Evolutionary conservation across 1,140 invertebrate species (phyloP), one percentile per base, ranked within the genome.

Genomic region (Hetaerina americana): DNA sequence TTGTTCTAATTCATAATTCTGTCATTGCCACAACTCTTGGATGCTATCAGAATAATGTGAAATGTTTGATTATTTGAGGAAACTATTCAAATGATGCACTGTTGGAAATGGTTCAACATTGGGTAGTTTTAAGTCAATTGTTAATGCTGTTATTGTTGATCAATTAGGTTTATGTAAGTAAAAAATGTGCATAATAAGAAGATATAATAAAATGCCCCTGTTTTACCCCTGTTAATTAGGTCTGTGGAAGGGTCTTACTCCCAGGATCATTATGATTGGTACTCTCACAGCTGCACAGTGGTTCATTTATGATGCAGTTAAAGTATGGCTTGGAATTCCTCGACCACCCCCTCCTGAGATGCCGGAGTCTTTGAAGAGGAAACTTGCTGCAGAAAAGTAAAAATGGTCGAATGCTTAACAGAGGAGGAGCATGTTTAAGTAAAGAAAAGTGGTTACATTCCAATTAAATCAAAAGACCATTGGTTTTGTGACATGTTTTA

Each of bases 191-290:
- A n/a, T n/a, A n/a, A n/a, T n/a, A n/a, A n/a, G n/a, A n/a, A n/a
- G n/a, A n/a, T n/a, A n/a, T n/a, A n/a, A n/a, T n/a, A n/a, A n/a
- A n/a, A n/a, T n/a, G n/a, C n/a, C n/a, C n/a, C n/a, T n/a, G n/a
- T n/a, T n/a, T n/a, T 75, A 71, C 73, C 78, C 80, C 80, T 24
- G 78, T n/a, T n/a, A n/a, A n/a, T n/a, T n/a, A 81, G 91, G 90
- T 73, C 87, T 99, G 73, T 99, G 98, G 98, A 97, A 96, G 81
- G 97, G 98, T 77, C 85, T 99, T 25, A 86, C 88, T 73, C 95
- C 98, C 68, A 95, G 98, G 86, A 99, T 99, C 79, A 89, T 99
- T 73, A 99, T 99, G 97, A 99, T 99, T 80, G 97, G 97, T 89
- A 99, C 97, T 12, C 84, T 99, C 67, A 99, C 97, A 66, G 97